Conservation (phyloP, 2,888 invertebrate species). For the Watsonalla cultraria region DNA sequence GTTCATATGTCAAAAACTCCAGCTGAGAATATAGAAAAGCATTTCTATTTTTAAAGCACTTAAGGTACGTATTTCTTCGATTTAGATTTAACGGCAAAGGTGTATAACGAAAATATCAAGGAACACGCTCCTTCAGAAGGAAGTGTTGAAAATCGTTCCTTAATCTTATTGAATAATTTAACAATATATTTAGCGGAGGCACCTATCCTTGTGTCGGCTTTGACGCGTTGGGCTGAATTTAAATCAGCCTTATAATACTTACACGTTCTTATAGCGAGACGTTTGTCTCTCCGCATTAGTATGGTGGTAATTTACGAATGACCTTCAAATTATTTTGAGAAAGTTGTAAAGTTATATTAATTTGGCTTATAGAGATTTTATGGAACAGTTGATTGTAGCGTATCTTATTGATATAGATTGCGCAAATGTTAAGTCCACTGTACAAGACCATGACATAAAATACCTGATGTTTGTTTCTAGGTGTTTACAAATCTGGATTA, state of each 20-base stretch:
- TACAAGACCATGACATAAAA: too few species aligned
- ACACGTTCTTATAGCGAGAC: conserved; percentile 14
- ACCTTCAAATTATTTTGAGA: neutral
- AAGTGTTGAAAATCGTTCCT: conserved; percentile 28
- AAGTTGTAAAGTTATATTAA: neutral
- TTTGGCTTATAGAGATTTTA: too few species aligned
- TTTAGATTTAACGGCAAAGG: neutral
- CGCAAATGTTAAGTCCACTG: too few species aligned
- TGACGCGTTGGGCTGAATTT: conserved; percentile 32
- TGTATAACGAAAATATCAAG: neutral
- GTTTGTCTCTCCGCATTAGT: neutral
- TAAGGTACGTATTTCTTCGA: too few species aligned
- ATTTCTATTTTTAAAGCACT: too few species aligned
- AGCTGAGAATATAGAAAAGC: too few species aligned
- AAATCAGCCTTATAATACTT: conserved; percentile 24
- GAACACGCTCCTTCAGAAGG: conserved; percentile 8
- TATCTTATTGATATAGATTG: too few species aligned
- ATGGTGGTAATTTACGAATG: neutral
- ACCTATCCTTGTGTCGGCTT: conserved; percentile 24
- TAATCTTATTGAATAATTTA: conserved; percentile 47
- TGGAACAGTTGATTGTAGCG: too few species aligned
- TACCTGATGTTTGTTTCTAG: too few species aligned
- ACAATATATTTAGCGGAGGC: conserved; percentile 34
- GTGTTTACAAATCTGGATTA: too few species aligned
- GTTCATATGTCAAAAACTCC: too few species aligned